These are phyloP conservation scores for Bettongia penicillata DNA, from an alignment of 2,113 vertebrate genomes.

Conservation along the genomic window DNA sequence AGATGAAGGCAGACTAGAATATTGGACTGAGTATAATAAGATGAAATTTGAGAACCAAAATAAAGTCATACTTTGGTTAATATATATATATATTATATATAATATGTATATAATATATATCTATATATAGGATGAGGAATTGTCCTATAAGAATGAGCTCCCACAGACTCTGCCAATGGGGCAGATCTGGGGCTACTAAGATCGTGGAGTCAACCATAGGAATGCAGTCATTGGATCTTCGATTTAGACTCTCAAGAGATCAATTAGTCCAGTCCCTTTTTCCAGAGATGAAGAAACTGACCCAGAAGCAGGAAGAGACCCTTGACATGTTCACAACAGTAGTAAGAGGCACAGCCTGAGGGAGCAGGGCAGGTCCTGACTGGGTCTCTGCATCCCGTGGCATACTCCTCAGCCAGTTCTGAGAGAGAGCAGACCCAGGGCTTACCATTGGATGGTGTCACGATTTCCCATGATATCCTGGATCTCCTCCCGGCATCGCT, in stretches of 20 bases:
- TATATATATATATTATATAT: too few species aligned
- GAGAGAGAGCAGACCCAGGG: neutral
- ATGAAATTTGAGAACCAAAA: neutral
- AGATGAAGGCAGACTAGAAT: neutral
- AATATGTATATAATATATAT: too few species aligned
- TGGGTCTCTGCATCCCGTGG: neutral
- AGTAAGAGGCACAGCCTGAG: neutral
- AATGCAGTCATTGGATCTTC: neutral
- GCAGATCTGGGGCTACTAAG: neutral
- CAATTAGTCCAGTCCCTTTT: neutral
- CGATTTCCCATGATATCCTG: conserved; percentile 81
- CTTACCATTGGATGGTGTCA: conserved; percentile 90
- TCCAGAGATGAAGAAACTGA: neutral
- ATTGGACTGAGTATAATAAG: neutral
- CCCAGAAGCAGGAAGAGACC: neutral
- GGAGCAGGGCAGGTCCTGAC: neutral
- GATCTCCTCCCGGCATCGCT: conserved; percentile 90
- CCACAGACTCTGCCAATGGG: neutral
- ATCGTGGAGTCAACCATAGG: neutral
- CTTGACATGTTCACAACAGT: neutral
- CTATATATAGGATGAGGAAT: neutral
- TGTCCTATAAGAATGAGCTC: neutral
- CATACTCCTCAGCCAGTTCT: neutral
- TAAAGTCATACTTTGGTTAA: neutral
- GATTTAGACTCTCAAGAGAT: neutral